Evolutionary conservation across 2,113 vertebrate genomes (phyloP).

Genomic region (Bucco capensis): DNA sequence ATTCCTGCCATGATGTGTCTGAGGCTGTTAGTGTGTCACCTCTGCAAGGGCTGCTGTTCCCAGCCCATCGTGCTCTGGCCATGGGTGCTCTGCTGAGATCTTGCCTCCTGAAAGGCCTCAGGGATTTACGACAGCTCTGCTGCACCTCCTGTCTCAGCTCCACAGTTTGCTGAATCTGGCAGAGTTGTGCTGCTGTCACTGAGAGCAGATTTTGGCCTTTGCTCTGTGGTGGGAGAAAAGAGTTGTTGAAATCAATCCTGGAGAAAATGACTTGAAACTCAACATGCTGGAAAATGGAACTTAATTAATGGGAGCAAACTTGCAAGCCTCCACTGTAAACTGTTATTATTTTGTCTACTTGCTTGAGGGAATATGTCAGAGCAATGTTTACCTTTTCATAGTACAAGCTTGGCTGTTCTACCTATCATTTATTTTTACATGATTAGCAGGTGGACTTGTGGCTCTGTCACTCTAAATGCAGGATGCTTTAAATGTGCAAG

Average conservation of each 20-base stretch:
- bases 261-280: slow-evolving; percentile 34
- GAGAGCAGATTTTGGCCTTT: not conserved
- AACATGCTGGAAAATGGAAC: slow-evolving; percentile 11
- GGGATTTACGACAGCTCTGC: not conserved
- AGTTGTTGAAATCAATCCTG: slow-evolving; percentile 38
- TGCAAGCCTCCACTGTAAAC: not conserved
- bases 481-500: not conserved
- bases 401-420: slow-evolving; percentile 6
- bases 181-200: not conserved
- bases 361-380: slow-evolving; percentile 35
- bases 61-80: not conserved
- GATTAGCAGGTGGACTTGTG: slow-evolving; percentile 4
- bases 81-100: not conserved
- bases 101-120: not conserved
- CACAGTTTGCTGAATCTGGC: not conserved
- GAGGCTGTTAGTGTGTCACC: slow-evolving; percentile 4
- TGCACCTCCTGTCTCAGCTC: not conserved
- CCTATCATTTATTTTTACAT: slow-evolving; percentile 7
- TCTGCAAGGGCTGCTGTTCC: not conserved
- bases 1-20: slow-evolving; percentile 6
- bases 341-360: slow-evolving; percentile 32
- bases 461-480: not conserved
- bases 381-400: slow-evolving; percentile 15
- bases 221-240: not conserved
- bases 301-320: slow-evolving; percentile 45